These are phyloP conservation scores for Trididemnum clinides DNA, from an alignment of 23 tunicate genomes.

Conservation along the genomic window DNA sequence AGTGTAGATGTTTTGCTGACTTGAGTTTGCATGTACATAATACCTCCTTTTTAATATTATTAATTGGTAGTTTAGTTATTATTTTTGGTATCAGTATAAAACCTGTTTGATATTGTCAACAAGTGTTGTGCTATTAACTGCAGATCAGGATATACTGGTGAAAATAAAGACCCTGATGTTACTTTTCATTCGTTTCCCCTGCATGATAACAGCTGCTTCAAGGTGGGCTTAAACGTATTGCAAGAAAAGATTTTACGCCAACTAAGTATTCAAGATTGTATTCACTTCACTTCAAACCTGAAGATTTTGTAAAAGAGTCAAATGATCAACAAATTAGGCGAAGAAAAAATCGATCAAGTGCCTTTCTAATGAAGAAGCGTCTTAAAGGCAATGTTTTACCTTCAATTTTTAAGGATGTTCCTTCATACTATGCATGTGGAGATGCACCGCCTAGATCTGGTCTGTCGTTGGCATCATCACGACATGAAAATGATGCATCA, in stretches of 20 bases:
- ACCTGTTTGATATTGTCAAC: too few relatives aligned
- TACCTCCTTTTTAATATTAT: too few relatives aligned
- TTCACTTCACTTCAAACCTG: neutral
- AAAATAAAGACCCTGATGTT: neutral
- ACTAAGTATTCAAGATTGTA: neutral
- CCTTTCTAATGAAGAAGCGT: too few relatives aligned
- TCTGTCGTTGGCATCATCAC: neutral
- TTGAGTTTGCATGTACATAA: too few relatives aligned
- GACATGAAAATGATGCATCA: neutral
- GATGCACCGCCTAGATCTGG: neutral
- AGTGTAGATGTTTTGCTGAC: too few relatives aligned
- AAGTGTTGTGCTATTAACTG: neutral
- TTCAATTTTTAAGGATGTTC: neutral
- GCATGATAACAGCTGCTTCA: neutral
- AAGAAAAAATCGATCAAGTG: too few relatives aligned
- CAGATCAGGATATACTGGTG: neutral
- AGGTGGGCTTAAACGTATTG: too few relatives aligned
- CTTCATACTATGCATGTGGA: neutral
- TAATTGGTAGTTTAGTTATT: too few relatives aligned
- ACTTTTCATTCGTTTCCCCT: neutral
- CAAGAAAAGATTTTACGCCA: too few relatives aligned
- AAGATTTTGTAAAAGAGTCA: neutral
- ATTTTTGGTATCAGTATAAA: too few relatives aligned
- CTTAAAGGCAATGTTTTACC: neutral
- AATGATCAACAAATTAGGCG: neutral